A percentile compares a stretch with the other conserved stretches of the same genome.
These are phyloP conservation scores for Tipula vernalis DNA, from an alignment of 2,888 invertebrate genomes.

Conservation along the genomic window DNA sequence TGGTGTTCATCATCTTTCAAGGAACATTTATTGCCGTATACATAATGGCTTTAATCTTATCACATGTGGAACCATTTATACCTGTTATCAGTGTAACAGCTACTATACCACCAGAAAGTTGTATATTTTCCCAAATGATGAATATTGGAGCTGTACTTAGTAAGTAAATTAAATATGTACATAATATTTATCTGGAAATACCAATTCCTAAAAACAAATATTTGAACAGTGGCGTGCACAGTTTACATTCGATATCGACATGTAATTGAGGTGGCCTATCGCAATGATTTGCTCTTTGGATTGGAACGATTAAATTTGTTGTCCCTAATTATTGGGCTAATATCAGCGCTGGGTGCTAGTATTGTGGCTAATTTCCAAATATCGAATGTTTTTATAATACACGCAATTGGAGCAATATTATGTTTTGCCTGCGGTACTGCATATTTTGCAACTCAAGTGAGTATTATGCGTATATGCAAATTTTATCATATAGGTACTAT, in stretches of 20 bases:
- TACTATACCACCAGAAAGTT: neutral
- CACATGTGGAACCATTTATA: neutral
- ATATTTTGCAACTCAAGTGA: neutral
- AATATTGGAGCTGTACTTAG: neutral
- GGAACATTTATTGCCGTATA: neutral
- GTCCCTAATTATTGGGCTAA: neutral
- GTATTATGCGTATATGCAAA: neutral
- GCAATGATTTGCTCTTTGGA: neutral
- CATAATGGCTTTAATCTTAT: neutral
- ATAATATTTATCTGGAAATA: neutral
- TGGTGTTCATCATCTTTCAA: neutral
- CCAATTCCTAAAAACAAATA: neutral
- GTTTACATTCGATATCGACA: neutral
- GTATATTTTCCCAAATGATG: neutral
- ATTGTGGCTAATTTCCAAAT: neutral
- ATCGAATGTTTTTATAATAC: neutral
- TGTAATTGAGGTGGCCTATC: neutral
- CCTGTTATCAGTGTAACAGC: neutral
- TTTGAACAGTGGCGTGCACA: neutral
- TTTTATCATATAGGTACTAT: neutral
- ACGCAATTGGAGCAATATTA: neutral
- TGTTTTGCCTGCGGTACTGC: neutral
- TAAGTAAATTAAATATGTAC: neutral
- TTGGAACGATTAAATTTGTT: neutral
- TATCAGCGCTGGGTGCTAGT: neutral